phyloP scores from a whole-genome alignment of 1,140 invertebrate species.

The Drosophila sechellia region DNA sequence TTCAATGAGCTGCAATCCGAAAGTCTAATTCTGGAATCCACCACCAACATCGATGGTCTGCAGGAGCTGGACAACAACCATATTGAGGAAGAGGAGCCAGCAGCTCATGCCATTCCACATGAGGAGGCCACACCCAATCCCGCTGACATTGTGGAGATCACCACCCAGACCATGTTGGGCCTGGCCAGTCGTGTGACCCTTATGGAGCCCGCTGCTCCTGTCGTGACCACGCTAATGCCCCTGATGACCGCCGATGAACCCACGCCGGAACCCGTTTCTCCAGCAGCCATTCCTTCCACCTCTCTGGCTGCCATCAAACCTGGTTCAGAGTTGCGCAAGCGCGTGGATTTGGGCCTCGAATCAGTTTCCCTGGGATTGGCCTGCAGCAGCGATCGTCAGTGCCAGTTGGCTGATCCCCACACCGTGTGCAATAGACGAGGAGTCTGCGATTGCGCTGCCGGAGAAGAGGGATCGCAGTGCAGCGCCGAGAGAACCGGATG shows the following conservation, averaged over 20 bases:
- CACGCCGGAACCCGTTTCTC: slow-evolving; percentile 50
- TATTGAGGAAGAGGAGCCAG: slow-evolving; percentile 49
- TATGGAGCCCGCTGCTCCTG: slow-evolving; percentile 84
- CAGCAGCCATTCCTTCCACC: slow-evolving; percentile 6
- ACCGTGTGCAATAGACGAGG: slow-evolving; percentile 90
- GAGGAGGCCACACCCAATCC: slow-evolving; percentile 77
- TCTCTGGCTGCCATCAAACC: slow-evolving; percentile 34
- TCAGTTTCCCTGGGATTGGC: slow-evolving; percentile 91
- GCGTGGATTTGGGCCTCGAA: slow-evolving; percentile 85
- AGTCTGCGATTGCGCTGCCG: slow-evolving; percentile 90
- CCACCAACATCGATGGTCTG: slow-evolving; percentile 58
- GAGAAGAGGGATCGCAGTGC: slow-evolving; percentile 86
- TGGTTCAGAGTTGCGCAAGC: slow-evolving; percentile 73
- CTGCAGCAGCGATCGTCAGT: slow-evolving; percentile 91
- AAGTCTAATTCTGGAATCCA: slow-evolving; percentile 70
- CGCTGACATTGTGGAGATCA: slow-evolving; percentile 79
- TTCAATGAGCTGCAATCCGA: slow-evolving; percentile 71
- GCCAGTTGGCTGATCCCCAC: slow-evolving; percentile 90
- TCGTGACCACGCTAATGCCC: slow-evolving; percentile 74
- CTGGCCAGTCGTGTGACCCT: slow-evolving; percentile 84
- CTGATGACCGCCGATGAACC: slow-evolving; percentile 67
- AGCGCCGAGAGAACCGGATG: slow-evolving; percentile 90
- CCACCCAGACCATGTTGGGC: slow-evolving; percentile 81
- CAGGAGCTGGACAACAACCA: slow-evolving; percentile 61
- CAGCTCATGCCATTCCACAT: slow-evolving; percentile 1